Evolutionary conservation across 2,113 vertebrate genomes (phyloP).

Genomic region (Haplochromis vanheusdeni): DNA sequence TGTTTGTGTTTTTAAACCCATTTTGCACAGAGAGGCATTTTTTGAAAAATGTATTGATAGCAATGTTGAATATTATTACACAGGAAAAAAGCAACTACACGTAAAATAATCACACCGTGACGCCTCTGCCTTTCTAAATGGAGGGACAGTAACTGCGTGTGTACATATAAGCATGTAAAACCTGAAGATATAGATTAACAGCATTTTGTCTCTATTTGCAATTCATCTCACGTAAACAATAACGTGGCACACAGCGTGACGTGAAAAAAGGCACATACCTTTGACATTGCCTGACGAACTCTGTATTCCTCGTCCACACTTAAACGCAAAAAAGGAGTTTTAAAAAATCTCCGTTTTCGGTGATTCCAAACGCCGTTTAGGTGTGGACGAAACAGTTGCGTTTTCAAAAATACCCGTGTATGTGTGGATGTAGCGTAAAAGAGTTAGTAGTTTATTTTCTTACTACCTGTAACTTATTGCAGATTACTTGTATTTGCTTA

Average conservation of each 20-base stretch:
- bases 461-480: not conserved
- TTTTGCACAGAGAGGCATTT: too few species aligned
- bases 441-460: not conserved
- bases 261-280: not conserved
- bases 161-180: not conserved
- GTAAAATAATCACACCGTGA: fast-evolving
- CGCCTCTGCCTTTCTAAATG: not conserved
- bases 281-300: fast-evolving
- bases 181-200: not conserved
- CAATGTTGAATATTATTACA: not conserved
- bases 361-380: fast-evolving
- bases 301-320: not conserved
- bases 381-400: not conserved
- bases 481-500: not conserved
- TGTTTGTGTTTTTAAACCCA: too few species aligned
- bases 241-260: fast-evolving
- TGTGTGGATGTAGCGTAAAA: fast-evolving
- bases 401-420: not conserved
- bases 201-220: not conserved
- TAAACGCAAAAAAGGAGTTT: not conserved
- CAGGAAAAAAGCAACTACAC: not conserved
- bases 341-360: fast-evolving
- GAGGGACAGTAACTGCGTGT: fast-evolving
- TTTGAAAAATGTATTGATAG: not conserved
- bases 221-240: not conserved